phyloP scores from a whole-genome alignment of 2,113 vertebrate genomes.

The Nothobranchius kuhntae region DNA sequence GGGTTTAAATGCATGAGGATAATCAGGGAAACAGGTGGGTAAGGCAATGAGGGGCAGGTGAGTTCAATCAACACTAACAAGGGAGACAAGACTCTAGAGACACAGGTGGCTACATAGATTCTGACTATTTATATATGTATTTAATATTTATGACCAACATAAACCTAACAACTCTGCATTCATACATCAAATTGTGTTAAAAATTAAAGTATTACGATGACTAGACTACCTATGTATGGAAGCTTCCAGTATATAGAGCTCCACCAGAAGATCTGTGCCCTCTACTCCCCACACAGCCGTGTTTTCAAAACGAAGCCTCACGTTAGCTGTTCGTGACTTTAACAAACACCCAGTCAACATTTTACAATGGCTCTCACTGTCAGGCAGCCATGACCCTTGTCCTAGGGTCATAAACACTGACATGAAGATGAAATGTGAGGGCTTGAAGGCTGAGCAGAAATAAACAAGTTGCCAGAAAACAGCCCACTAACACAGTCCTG shows the following conservation, averaged over 20 bases:
- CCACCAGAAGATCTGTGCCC: constrained; percentile 54
- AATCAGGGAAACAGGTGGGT: no score
- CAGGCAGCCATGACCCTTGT: constrained; percentile 40
- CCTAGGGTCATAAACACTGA: constrained; percentile 48
- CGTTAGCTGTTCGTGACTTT: constrained; percentile 59
- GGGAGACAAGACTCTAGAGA: no score
- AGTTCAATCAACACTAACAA: no score
- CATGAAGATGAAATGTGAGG: constrained; percentile 47
- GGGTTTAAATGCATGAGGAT: no score
- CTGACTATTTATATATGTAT: no score
- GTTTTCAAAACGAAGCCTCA: constrained; percentile 45
- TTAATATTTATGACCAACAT: no score
- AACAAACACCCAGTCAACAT: constrained; percentile 61
- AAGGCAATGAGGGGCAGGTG: no score
- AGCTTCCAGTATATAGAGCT: constrained; percentile 3
- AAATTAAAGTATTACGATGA: no score
- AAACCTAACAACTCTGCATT: no score
- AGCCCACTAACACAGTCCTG: constrained; percentile 36
- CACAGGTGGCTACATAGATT: no score
- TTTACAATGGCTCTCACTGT: constrained; percentile 54
- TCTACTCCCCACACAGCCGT: constrained; percentile 44
- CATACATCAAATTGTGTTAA: no score
- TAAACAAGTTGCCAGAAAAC: constrained; percentile 35
- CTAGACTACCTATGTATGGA: neutral
- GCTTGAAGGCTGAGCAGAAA: constrained; percentile 26